Percentiles rank a stretch among this genome's conserved stretches.
Evolutionary conservation across 2,888 invertebrate species (phyloP).

Genomic region (Blomia tropicalis): DNA sequence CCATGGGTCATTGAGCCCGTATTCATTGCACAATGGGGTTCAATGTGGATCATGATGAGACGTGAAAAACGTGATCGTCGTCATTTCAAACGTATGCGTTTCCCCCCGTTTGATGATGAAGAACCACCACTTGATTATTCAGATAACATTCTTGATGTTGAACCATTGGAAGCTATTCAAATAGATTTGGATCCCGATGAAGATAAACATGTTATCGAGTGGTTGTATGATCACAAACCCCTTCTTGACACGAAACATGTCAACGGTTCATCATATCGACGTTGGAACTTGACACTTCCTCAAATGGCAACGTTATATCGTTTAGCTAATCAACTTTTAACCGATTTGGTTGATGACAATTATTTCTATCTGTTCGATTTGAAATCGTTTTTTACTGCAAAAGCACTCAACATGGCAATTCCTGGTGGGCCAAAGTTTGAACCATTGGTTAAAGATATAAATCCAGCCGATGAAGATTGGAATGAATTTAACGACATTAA

Average conservation of each 20-base stretch:
- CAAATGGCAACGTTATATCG: conserved; percentile 96
- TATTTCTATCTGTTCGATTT: conserved; percentile 98
- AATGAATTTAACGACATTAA: conserved; percentile 99
- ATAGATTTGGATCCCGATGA: conserved; percentile 93
- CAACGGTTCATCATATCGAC: conserved; percentile 90
- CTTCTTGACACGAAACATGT: conserved; percentile 76
- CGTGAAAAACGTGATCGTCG: conserved; percentile 89
- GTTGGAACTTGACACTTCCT: conserved; percentile 86
- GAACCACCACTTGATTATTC: conserved; percentile 98
- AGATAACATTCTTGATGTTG: conserved; percentile 95
- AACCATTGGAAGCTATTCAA: conserved; percentile 95
- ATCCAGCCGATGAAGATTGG: conserved; percentile 97
- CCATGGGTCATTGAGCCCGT: conserved; percentile 99
- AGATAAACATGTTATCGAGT: conserved; percentile 49
- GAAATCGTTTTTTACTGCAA: conserved; percentile 98
- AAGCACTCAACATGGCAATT: conserved; percentile 97
- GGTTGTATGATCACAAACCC: conserved; percentile 98
- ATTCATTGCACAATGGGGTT: conserved; percentile 99
- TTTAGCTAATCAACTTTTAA: conserved; percentile 87
- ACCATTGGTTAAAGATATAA: conserved; percentile 92
- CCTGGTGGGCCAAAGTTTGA: conserved; percentile 99
- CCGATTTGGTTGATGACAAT: conserved; percentile 93
- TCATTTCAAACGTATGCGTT: conserved; percentile 97
- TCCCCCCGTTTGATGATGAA: conserved; percentile 99
- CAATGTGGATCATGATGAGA: conserved; percentile 99